These are phyloP conservation scores for Neopipo cinnamomea DNA, from an alignment of 2,113 vertebrate species.

Conservation along the genomic window DNA sequence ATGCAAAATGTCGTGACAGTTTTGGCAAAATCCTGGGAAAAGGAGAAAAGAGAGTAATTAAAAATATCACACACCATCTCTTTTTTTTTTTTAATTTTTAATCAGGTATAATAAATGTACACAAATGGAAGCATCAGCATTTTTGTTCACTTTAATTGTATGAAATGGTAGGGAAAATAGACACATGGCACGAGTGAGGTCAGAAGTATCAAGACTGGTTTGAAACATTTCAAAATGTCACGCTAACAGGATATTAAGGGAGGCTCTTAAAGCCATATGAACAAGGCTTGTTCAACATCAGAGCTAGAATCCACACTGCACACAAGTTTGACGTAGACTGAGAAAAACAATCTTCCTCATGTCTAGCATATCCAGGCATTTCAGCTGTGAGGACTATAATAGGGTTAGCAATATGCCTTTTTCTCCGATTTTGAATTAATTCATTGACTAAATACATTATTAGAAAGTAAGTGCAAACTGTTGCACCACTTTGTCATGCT, in stretches of 20 bases:
- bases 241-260: neutral
- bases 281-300: neutral
- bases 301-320: neutral
- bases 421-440: neutral
- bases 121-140: conserved; percentile 8
- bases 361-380: neutral
- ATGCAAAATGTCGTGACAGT: neutral
- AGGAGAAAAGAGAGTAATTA: neutral
- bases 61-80: neutral
- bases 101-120: conserved; percentile 10
- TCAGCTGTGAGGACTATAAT: neutral
- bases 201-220: conserved; percentile 47
- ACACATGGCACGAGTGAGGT: conserved; percentile 19
- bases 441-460: neutral
- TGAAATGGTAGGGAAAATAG: neutral
- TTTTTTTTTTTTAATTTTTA: neutral
- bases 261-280: neutral
- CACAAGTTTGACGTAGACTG: neutral
- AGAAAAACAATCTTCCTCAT: neutral
- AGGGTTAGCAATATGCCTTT: neutral
- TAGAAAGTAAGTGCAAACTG: neutral
- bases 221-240: conserved; percentile 39
- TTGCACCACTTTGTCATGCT: neutral
- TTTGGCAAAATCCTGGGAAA: neutral
- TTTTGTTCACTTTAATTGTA: neutral